These are phyloP conservation scores for Drosophila anomalata DNA, from an alignment of 2,888 invertebrate species.

Conservation along the genomic window DNA sequence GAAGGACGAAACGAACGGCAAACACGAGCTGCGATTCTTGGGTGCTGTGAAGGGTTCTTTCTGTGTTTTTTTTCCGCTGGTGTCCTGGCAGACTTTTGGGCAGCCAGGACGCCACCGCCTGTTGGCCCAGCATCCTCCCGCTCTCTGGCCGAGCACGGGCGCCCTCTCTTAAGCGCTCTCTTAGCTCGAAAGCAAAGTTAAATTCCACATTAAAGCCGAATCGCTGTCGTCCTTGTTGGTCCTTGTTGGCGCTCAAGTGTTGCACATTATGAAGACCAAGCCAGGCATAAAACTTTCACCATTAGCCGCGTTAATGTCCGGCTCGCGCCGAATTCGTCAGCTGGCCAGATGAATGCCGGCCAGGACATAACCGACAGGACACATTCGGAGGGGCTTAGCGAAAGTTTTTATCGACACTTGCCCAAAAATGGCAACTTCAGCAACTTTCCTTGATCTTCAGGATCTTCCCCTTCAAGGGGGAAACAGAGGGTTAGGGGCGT, in stretches of 20 bases:
- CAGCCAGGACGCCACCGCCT: conserved; percentile 15
- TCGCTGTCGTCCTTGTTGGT: conserved; percentile 41
- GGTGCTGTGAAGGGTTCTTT: conserved; percentile 27
- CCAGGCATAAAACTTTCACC: conserved; percentile 73
- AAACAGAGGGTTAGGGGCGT: not conserved
- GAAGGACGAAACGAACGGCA: not conserved
- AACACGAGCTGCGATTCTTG: not conserved
- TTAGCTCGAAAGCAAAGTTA: conserved; percentile 20
- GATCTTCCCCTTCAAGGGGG: conserved; percentile 10
- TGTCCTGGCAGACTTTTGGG: conserved; percentile 32
- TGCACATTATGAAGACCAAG: conserved; percentile 58
- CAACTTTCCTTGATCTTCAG: conserved; percentile 23
- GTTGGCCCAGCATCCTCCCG: conserved; percentile 16
- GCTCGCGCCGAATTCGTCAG: conserved; percentile 69
- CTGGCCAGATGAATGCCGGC: conserved; percentile 66
- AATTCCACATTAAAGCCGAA: conserved; percentile 39
- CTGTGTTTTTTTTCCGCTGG: not conserved
- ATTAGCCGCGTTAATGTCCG: conserved; percentile 73
- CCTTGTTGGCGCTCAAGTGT: conserved; percentile 56
- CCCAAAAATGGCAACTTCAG: conserved; percentile 20
- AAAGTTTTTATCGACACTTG: conserved; percentile 50
- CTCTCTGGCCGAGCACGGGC: not conserved
- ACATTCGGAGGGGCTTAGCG: conserved; percentile 32
- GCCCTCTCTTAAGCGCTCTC: conserved; percentile 30
- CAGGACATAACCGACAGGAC: conserved; percentile 18